These are phyloP conservation scores for Leptopilina boulardi DNA, from an alignment of 1,140 invertebrate genomes.

Conservation along the genomic window DNA sequence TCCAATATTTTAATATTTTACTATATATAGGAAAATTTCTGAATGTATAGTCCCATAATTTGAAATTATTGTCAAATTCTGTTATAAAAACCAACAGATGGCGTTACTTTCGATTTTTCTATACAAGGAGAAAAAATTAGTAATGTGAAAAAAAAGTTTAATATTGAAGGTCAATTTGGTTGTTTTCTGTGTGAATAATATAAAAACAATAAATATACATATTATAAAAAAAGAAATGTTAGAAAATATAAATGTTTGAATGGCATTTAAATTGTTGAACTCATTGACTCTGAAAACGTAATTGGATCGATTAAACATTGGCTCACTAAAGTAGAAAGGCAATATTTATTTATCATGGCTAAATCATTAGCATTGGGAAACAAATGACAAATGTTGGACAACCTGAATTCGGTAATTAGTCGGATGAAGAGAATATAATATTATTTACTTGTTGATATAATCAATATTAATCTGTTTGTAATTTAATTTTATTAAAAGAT, in stretches of 20 bases:
- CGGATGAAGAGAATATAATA: background rate
- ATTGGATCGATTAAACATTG: constrained; percentile 15
- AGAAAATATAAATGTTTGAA: background rate
- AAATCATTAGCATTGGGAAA: background rate
- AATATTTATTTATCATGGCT: constrained; percentile 10
- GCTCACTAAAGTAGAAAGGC: background rate
- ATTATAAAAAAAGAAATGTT: background rate
- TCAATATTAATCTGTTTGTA: background rate
- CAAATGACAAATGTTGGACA: background rate
- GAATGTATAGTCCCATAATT: too few relatives aligned
- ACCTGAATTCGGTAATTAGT: constrained; percentile 12
- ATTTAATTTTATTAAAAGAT: background rate
- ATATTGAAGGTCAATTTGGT: too few relatives aligned
- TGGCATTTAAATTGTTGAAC: background rate
- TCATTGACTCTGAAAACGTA: constrained; percentile 5
- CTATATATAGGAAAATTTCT: too few relatives aligned
- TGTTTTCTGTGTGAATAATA: background rate
- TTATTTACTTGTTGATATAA: background rate
- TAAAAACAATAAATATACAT: background rate
- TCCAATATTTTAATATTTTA: too few relatives aligned
- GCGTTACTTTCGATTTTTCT: too few relatives aligned
- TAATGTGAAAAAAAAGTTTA: too few relatives aligned
- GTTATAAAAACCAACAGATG: too few relatives aligned
- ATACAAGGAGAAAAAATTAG: too few relatives aligned
- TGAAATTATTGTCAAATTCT: too few relatives aligned